Percentiles rank a stretch among this genome's conserved stretches.
phyloP scores from a whole-genome alignment of 2,113 vertebrate species.

The Gadus chalcogrammus region DNA sequence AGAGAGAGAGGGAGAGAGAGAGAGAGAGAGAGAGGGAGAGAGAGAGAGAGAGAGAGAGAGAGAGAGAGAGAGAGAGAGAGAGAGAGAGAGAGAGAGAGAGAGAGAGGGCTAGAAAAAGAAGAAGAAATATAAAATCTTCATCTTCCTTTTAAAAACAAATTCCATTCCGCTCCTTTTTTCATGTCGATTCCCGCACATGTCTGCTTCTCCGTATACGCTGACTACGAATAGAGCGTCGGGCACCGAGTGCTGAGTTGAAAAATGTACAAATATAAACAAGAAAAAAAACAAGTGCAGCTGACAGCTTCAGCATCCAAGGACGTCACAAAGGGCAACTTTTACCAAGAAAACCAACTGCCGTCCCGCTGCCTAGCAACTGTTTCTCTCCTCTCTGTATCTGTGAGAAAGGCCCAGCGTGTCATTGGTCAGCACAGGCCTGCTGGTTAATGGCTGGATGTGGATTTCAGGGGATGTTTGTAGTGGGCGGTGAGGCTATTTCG shows the following conservation, averaged over 20 bases:
- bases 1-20: slow-evolving; percentile 10
- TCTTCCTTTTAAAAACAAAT: not conserved
- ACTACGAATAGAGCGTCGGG: not conserved
- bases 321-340: not conserved
- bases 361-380: not conserved
- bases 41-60: slow-evolving; percentile 26
- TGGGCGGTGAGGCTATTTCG: not conserved
- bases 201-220: not conserved
- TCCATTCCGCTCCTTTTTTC: not conserved
- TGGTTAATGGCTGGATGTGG: slow-evolving; percentile 1
- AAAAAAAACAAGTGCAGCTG: not conserved
- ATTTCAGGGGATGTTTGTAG: not conserved
- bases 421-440: not conserved
- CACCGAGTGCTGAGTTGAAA: too few species aligned
- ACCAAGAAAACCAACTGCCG: not conserved
- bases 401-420: not conserved
- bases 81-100: slow-evolving; percentile 19
- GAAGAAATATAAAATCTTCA: too few species aligned
- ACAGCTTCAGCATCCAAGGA: not conserved
- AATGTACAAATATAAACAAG: too few species aligned
- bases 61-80: slow-evolving; percentile 26
- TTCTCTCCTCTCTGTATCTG: not conserved
- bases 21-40: slow-evolving; percentile 15
- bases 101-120: too few species aligned
- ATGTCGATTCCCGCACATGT: not conserved